These are phyloP conservation scores for Rafetus swinhoei DNA, from an alignment of 2,113 vertebrate genomes.

Conservation along the genomic window DNA sequence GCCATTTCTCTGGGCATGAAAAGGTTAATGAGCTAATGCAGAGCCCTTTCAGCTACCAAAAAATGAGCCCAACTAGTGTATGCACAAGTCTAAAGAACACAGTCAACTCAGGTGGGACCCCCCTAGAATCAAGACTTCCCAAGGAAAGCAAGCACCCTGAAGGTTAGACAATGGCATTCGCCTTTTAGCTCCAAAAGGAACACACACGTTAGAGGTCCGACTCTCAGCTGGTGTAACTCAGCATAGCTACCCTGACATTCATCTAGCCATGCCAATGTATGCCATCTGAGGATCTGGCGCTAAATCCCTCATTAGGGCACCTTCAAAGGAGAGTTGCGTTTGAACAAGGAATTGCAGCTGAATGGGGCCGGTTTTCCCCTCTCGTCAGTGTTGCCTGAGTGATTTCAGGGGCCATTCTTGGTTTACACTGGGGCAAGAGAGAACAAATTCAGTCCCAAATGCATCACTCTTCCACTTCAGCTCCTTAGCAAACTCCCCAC, in stretches of 20 bases:
- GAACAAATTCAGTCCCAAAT: neutral
- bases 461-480: neutral
- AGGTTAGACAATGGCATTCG: neutral
- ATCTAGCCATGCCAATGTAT: neutral
- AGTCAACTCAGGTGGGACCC: fast-evolving
- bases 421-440: neutral
- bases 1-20: neutral
- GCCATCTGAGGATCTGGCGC: neutral
- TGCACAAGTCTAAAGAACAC: fast-evolving
- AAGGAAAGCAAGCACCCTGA: neutral
- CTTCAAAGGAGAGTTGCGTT: neutral
- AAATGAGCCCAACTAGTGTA: fast-evolving
- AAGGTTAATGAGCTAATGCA: neutral
- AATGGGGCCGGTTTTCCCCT: neutral
- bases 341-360: neutral
- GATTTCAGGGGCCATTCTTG: neutral
- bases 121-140: neutral
- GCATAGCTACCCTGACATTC: neutral
- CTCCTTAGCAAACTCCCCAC: neutral
- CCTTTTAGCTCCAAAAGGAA: neutral
- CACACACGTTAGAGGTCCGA: neutral
- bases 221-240: neutral
- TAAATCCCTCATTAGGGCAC: neutral
- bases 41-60: neutral
- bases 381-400: neutral